Evolutionary conservation across 2,888 invertebrate genomes (phyloP), one percentile per base, ranked within the genome.

Genomic region (Acleris emargana): DNA sequence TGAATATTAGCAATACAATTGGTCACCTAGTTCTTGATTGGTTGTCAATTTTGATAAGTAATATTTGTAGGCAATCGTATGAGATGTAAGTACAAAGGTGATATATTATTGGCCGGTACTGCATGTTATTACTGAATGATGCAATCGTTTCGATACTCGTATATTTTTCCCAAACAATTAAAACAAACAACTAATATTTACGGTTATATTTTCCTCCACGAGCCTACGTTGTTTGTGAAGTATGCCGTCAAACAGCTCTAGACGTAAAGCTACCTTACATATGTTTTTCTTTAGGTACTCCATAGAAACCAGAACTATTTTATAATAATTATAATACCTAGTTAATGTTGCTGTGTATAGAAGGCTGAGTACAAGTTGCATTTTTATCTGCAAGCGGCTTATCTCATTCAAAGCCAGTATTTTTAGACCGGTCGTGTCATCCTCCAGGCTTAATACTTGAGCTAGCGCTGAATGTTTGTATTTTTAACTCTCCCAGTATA

Each of bases 341-440:
- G 22, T 50, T 16, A 2, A 25, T 50, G 16, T 16, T 16, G 22
- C 50, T 20, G 18, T 18, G 38, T 38, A 38, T 13, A 13, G 13
- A 38, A 13, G 38, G 38, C 20, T 7, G 17, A 20, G 43, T 43
- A 54, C 38, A 13, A 55, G 22, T 43, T 55, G 25, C 45, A 22
- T 7, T 57, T 57, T 45, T 57, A 57, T 57, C 57, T 57, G 25
- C 45, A 28, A 42, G 25, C 25, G n/a, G 17, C n/a, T 43, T 43
- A 43, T 45, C 57, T 25, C 57, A 22, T 55, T 16, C 54, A 43
- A 22, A 32, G 17, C 45, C 17, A 45, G 57, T 57, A 45, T 28
- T 57, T 45, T 45, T 45, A 57, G 17, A 25, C 49, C 49, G n/a
- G 17, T 6, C 45, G n/a, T 45, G 45, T 45, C 17, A n/a, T 54